Evolutionary conservation across 2,888 invertebrate species (phyloP), one percentile per base, ranked within the genome.

Genomic region (Calliphora vomitoria): DNA sequence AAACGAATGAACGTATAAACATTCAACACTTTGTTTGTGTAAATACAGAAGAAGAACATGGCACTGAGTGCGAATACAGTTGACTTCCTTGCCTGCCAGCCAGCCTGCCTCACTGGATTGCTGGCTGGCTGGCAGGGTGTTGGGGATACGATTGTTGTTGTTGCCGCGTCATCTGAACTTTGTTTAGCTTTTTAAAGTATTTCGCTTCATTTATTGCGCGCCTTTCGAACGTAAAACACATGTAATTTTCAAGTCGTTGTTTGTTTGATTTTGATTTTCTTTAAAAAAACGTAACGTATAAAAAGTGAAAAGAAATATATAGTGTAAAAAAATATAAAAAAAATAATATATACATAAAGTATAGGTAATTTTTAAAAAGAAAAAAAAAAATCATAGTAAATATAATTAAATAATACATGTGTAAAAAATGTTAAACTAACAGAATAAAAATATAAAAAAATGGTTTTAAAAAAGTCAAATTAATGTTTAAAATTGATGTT

Each of bases 151-250:
- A 72, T 74, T 74, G 31, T 53, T 74, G 55, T 68, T 47, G 79
- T 66, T 55, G 90, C 25, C 25, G 25, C 89, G 85, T 89, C 89
- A 87, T 89, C 69, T 69, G 75, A 74, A 78, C 60, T 62, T 75
- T 87, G 78, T 87, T 87, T 64, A 64, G 81, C 55, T 87, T 84
- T 76, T 88, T 89, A 88, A 86, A 85, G 87, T 89, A 20, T 89
- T 89, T 90, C 90, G 91, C 89, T 91, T 91, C 92, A 92, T 91
- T 92, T 92, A 90, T 91, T 91, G 85, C 87, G 87, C 87, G 87
- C 79, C 85, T 81, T 85, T 85, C 87, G 71, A 82, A 85, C 85
- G 82, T 86, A 82, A 82, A 85, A 76, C 87, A 87, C 87, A 82
- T 71, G 38, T 66, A 74, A 62, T 62, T 60, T 76, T 66, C 15